These are phyloP conservation scores for Beaufortia kweichowensis DNA, from an alignment of 2,113 vertebrate species.

Conservation along the genomic window DNA sequence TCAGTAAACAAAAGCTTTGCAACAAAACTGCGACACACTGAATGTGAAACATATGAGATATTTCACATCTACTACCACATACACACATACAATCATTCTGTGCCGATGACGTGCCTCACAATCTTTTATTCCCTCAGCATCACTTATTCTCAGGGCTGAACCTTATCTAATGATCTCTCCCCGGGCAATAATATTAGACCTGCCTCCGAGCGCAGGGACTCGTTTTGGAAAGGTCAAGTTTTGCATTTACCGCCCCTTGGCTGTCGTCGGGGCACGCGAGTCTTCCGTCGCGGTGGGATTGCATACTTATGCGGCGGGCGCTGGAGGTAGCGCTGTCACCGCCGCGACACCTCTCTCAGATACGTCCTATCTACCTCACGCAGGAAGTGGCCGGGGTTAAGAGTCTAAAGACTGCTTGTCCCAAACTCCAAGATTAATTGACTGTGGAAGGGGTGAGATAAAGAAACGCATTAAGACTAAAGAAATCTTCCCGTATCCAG, in stretches of 20 bases:
- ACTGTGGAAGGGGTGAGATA: slow-evolving; percentile 69
- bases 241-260: slow-evolving; percentile 49
- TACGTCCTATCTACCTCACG: slow-evolving; percentile 67
- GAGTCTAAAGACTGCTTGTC: slow-evolving; percentile 72
- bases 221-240: slow-evolving; percentile 55
- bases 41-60: neutral
- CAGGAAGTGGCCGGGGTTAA: slow-evolving; percentile 73
- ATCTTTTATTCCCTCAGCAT: neutral
- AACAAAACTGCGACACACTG: neutral
- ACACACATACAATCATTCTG: neutral
- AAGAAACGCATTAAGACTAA: slow-evolving; percentile 65
- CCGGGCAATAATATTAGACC: slow-evolving; percentile 53
- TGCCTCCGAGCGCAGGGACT: slow-evolving; percentile 28
- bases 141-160: slow-evolving; percentile 47
- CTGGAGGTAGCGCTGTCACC: slow-evolving; percentile 20
- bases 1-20: neutral
- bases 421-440: slow-evolving; percentile 70
- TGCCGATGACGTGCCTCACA: neutral
- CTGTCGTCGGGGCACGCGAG: neutral
- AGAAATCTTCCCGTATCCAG: slow-evolving; percentile 34
- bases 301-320: slow-evolving; percentile 48
- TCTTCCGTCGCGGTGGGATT: neutral
- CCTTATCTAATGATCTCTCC: slow-evolving; percentile 46
- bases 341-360: slow-evolving; percentile 36
- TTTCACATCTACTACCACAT: neutral